phyloP scores from a whole-genome alignment of 2,888 invertebrate genomes.

The Trilocha varians region DNA sequence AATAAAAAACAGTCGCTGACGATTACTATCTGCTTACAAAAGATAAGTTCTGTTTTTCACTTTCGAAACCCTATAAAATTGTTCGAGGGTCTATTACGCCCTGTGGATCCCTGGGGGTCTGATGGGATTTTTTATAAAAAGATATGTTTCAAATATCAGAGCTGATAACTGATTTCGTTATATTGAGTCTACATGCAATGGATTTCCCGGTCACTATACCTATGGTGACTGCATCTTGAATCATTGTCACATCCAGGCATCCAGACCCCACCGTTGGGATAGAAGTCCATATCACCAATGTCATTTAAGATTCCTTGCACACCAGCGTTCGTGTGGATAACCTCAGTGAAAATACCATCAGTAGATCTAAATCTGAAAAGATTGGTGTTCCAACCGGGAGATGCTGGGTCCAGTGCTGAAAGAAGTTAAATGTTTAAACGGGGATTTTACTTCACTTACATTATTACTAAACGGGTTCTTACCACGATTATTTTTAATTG shows the following conservation, averaged over 20 bases:
- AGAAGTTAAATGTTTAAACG: not conserved
- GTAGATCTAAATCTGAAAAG: conserved; percentile 16
- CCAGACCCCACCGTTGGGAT: conserved; percentile 32
- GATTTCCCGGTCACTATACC: conserved; percentile 17
- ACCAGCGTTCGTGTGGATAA: conserved; percentile 36
- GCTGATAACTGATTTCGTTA: too few species aligned
- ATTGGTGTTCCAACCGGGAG: conserved; percentile 25
- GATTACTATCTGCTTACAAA: too few species aligned
- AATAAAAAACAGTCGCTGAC: too few species aligned
- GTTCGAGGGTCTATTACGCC: too few species aligned
- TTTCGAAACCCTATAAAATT: too few species aligned
- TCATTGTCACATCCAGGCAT: conserved; percentile 33
- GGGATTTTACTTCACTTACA: too few species aligned
- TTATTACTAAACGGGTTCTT: too few species aligned
- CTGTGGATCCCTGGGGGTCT: too few species aligned
- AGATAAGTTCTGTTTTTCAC: too few species aligned
- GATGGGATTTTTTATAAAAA: too few species aligned
- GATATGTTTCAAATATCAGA: too few species aligned
- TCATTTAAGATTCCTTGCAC: conserved; percentile 21
- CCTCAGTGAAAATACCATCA: conserved; percentile 33
- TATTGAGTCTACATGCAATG: not conserved
- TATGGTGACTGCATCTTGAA: conserved; percentile 25
- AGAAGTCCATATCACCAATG: conserved; percentile 32
- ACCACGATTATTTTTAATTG: too few species aligned
- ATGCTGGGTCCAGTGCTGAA: conserved; percentile 26